phyloP scores from a whole-genome alignment of 1,140 invertebrate species.

The Hydropsyche tenuis region DNA sequence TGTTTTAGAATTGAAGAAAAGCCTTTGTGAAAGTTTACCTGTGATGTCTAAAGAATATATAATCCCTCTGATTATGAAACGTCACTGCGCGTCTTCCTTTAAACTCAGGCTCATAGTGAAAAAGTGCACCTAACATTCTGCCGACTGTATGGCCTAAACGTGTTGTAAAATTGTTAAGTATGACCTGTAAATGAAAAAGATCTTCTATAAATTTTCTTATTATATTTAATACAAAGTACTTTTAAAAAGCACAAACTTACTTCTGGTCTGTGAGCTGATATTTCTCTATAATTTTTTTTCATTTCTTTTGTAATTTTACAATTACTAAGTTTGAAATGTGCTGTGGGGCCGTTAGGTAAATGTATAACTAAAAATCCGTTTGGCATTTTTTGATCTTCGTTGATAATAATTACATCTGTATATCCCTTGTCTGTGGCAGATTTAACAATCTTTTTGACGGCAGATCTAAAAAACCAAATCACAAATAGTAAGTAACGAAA shows the following conservation, averaged over 20 bases:
- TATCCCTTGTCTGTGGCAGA: conserved; percentile 78
- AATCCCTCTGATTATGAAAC: conserved; percentile 99
- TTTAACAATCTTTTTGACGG: conserved; percentile 91
- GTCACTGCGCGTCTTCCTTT: conserved; percentile 91
- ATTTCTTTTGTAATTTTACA: conserved; percentile 84
- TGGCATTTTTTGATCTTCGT: conserved; percentile 91
- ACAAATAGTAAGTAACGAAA: not conserved
- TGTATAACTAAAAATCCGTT: conserved; percentile 93
- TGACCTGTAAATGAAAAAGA: conserved; percentile 64
- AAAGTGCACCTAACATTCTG: conserved; percentile 93
- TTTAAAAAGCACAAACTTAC: no score
- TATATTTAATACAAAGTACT: conserved; percentile 19
- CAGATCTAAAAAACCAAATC: conserved; percentile 65
- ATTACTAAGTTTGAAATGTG: conserved; percentile 83
- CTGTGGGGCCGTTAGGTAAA: conserved; percentile 94
- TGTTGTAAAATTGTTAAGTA: conserved; percentile 96
- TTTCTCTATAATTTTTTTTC: conserved; percentile 76
- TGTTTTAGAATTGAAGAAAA: not conserved
- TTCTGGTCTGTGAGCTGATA: conserved; percentile 88
- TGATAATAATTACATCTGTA: conserved; percentile 92
- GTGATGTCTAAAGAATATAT: conserved; percentile 98
- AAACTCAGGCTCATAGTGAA: conserved; percentile 96
- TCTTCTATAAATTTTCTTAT: not conserved
- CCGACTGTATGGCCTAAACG: conserved; percentile 88
- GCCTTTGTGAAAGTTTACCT: conserved; percentile 66